Conservation (phyloP, 1,140 invertebrate genomes). For the Lepidurus couesii region DNA sequence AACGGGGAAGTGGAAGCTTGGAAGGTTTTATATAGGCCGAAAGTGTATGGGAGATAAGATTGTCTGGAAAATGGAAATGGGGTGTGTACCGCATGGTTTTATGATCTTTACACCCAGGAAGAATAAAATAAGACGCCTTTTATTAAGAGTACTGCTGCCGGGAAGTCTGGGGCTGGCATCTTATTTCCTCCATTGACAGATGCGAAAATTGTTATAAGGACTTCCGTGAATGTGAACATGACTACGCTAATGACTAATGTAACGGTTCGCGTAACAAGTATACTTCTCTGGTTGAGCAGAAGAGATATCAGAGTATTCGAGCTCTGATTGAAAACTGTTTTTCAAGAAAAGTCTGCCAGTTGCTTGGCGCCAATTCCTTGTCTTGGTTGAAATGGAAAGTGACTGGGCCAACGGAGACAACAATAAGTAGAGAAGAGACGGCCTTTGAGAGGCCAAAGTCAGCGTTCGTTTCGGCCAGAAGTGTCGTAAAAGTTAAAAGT, state of each 20-base stretch:
- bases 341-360: neutral
- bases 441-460: neutral
- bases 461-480: neutral
- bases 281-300: too few relatives aligned
- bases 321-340: neutral
- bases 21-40: neutral
- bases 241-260: neutral
- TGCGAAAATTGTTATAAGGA: neutral
- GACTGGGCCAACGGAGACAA: constrained; percentile 12
- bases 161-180: neutral
- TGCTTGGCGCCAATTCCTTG: constrained; percentile 2
- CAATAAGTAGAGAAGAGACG: neutral
- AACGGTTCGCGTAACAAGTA: neutral
- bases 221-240: constrained; percentile 14
- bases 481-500: constrained; percentile 2
- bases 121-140: neutral
- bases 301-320: neutral
- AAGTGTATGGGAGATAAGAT: neutral
- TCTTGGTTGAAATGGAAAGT: neutral
- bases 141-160: neutral
- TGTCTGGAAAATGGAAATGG: neutral
- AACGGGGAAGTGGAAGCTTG: neutral
- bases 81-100: neutral
- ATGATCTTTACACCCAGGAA: neutral
- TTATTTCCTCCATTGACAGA: constrained; percentile 12